Base-by-base conservation (phyloP, 2,113 vertebrate species). In the Benthochromis sp. region DNA sequence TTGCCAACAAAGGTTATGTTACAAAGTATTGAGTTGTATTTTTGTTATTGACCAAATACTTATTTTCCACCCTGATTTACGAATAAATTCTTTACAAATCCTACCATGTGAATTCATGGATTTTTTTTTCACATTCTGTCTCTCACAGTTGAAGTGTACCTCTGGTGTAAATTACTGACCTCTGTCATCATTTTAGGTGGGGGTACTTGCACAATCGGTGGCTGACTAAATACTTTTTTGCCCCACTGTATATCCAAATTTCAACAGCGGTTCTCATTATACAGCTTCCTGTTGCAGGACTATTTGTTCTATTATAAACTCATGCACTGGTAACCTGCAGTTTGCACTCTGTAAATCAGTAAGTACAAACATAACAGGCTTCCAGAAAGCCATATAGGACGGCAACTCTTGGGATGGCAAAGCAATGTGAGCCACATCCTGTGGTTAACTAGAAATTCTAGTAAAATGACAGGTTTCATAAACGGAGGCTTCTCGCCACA, bases 381-480 rank as follows among this genome's bases (percentile, higher is more conserved):
- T 95, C 93, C 90, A 78, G 93, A 93, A 53, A 86, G 69, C 88
- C 85, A 90, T 93, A 81, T 83, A 92, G 90, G 61, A 92, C 3
- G 69, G 83, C 76, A 90, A 71, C 73, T n/a, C 31, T 73, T 19
- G 24, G 73, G 81, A 81, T 40, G 47, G 84, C 84, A 86, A 87
- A 90, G 59, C 47, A 87, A 86, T 92, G 8, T 38, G 61, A 90
- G 85, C 94, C 93, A 93, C 93, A 94, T 95, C 95, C 94, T 90
- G 92, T 90, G 88, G 92, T 83, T 38, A 89, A 93, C 93, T 92
- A 94, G 91, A 95, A 95, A 93, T 87, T 63, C 86, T 92, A 91
- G 88, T 91, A 91, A 96, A 96, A 96, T 95, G 86, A 95, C 66
- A 92, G 91, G 94, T 93, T 95, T 92, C 85, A 86, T 83, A 94